Percentiles rank a stretch among this genome's conserved stretches.
Conservation (phyloP, 2,888 invertebrate genomes). For the Netelia fuscicornis region DNA sequence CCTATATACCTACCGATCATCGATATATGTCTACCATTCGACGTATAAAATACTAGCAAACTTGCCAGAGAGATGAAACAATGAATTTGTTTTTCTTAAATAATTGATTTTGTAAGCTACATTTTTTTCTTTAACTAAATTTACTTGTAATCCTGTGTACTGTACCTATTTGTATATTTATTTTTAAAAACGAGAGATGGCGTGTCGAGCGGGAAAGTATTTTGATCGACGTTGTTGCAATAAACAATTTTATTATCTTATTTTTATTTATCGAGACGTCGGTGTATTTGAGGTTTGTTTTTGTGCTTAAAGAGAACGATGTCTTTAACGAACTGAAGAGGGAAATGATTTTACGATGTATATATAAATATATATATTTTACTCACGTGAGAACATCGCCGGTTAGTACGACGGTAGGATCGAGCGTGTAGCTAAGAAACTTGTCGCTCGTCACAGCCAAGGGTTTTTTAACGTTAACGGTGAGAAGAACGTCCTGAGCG, state of each 20-base stretch:
- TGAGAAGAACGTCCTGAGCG: conserved; percentile 86
- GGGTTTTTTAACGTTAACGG: conserved; percentile 87
- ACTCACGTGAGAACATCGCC: conserved; percentile 85
- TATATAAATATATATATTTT: not conserved
- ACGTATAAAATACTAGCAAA: no score
- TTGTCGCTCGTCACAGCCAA: conserved; percentile 89
- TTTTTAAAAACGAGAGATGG: no score
- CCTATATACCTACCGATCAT: not conserved
- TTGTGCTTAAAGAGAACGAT: not conserved
- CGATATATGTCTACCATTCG: not conserved
- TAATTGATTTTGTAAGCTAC: not conserved
- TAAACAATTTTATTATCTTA: no score
- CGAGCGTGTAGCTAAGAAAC: conserved; percentile 91
- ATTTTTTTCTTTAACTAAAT: conserved; percentile 1
- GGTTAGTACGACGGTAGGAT: conserved; percentile 87
- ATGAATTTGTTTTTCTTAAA: not conserved
- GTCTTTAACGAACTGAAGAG: no score
- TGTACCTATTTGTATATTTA: no score
- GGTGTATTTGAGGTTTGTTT: not conserved
- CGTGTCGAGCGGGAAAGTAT: no score
- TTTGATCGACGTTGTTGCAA: no score
- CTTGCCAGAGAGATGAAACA: no score
- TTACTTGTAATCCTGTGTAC: no score
- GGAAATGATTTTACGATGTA: no score
- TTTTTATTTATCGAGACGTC: no score